Evolutionary conservation across 2,888 invertebrate species (phyloP), one percentile per base, ranked within the genome.

Genomic region (Dilophus febrilis): DNA sequence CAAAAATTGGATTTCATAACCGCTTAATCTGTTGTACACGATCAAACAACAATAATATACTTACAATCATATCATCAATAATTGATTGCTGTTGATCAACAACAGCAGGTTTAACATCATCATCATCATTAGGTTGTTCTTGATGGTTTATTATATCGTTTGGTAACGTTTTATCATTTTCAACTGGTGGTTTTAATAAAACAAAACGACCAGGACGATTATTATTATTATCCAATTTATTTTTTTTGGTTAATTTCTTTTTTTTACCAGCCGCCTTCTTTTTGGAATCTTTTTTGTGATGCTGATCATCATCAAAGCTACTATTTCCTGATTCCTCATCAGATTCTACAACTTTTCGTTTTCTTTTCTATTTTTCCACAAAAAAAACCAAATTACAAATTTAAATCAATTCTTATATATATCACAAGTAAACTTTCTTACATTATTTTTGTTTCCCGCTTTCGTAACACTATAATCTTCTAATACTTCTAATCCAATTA

Each of bases 401-500:
- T 32, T 33, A n/a, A 13, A 16, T 12, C 13, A 10, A 12, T 17
- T 5, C 26, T 37, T 10, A 17, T 38, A 18, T 17, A 14, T 11
- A 29, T 33, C n/a, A n/a, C 8, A 16, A n/a, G 28, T 33, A 27
- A 22, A 32, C 28, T 19, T 38, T 47, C 47, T 56, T 60, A 66
- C 64, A 59, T 65, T 62, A 53, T 59, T 4, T 50, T 46, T 43
- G 46, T 56, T 53, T 47, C 72, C 66, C 34, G 77, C 38, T 6
- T 43, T 38, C 2, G 51, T 55, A 44, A 70, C 68, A 53, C 70
- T 68, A 53, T 85, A 85, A 47, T 75, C 71, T 4, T 70, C 70
- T 43, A 86, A 71, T 52, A 85, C 84, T 60, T 86, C 85, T 33
- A 86, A 68, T 2, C 81, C 85, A 28, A 82, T 68, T 44, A 86